phyloP scores from a whole-genome alignment of 2,113 vertebrate species.

The Xiphophorus maculatus region DNA sequence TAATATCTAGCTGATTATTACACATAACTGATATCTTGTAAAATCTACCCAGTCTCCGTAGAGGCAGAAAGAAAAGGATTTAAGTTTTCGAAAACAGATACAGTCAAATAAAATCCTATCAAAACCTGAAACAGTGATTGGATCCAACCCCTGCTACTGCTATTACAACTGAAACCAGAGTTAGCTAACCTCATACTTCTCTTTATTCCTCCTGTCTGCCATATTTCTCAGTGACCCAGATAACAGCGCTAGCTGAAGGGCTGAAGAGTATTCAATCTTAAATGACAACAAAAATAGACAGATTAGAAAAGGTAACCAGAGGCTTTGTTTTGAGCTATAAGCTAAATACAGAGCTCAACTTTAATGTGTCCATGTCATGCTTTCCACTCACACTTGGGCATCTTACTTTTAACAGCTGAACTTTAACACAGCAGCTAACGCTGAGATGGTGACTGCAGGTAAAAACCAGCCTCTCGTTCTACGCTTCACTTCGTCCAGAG shows the following conservation, averaged over 20 bases:
- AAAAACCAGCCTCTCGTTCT: too few species aligned
- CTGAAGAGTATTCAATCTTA: conserved; percentile 27
- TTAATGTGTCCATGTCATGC: neutral
- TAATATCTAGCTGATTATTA: too few species aligned
- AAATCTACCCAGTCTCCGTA: too few species aligned
- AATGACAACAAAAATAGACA: conserved; percentile 6
- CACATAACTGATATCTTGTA: too few species aligned
- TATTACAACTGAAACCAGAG: too few species aligned
- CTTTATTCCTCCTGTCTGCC: neutral
- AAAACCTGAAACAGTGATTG: too few species aligned
- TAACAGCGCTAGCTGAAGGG: conserved; percentile 25
- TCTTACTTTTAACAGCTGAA: neutral
- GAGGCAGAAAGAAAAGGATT: too few species aligned
- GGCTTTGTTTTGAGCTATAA: conserved; percentile 23
- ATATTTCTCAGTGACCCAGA: conserved; percentile 32
- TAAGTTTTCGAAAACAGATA: too few species aligned
- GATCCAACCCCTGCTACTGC: neutral
- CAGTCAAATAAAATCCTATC: too few species aligned
- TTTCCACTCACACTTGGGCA: neutral
- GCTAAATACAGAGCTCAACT: conserved; percentile 25
- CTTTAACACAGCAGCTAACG: neutral
- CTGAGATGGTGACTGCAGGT: too few species aligned
- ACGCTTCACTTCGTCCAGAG: too few species aligned
- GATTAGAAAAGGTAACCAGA: conserved; percentile 35
- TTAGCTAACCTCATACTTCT: neutral